Percentiles rank a stretch among this genome's conserved stretches.
Evolutionary conservation across 2,888 invertebrate genomes (phyloP).

Genomic region (Metallyticus violacea): DNA sequence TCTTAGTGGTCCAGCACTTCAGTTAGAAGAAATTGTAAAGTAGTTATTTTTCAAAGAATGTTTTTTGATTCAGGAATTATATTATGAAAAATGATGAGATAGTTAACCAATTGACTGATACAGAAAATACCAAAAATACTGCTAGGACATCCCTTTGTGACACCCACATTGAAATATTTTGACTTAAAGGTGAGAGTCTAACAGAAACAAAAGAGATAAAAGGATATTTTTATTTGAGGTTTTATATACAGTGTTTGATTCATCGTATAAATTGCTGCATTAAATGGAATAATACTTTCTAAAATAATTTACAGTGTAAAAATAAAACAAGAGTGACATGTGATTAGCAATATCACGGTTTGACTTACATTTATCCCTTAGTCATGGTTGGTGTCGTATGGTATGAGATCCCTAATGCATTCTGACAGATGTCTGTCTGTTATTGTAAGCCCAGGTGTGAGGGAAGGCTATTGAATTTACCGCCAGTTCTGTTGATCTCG

Average conservation of each 20-base stretch:
- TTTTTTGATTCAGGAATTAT: too few species aligned
- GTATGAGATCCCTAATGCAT: neutral
- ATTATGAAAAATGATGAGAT: too few species aligned
- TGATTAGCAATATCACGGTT: neutral
- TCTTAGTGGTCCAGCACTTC: too few species aligned
- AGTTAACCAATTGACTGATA: too few species aligned
- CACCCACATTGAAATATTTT: too few species aligned
- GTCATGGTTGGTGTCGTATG: neutral
- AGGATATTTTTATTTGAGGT: too few species aligned
- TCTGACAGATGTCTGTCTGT: neutral
- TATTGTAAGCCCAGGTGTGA: neutral
- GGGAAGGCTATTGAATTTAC: neutral
- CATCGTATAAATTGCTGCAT: neutral
- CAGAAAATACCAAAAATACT: too few species aligned
- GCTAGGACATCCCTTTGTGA: too few species aligned
- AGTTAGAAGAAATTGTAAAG: too few species aligned
- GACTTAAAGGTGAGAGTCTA: too few species aligned
- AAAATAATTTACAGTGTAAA: neutral
- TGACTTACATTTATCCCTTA: neutral
- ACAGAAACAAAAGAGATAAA: too few species aligned
- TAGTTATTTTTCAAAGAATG: too few species aligned
- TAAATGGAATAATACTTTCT: neutral
- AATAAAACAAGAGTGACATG: neutral
- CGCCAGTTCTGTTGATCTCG: neutral
- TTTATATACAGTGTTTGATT: neutral